These are phyloP conservation scores for Tetragonisca angustula DNA, from an alignment of 2,888 invertebrate genomes.

Conservation along the genomic window DNA sequence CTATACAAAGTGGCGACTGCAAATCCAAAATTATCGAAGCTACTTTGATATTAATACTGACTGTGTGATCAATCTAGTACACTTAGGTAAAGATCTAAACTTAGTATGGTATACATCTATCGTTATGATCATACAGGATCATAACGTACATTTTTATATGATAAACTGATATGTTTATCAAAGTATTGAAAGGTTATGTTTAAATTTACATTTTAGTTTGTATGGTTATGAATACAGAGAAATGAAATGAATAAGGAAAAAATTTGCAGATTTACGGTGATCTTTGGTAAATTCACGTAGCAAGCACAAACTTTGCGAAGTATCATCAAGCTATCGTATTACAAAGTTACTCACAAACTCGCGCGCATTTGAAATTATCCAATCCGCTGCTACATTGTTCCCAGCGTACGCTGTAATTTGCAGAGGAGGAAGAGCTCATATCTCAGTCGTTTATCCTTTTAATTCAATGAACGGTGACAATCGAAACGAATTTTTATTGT, in stretches of 20 bases:
- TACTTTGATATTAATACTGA: background rate
- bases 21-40: background rate
- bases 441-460: background rate
- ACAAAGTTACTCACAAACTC: slow-evolving; percentile 48
- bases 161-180: background rate
- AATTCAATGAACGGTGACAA: background rate
- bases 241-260: no score
- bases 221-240: no score
- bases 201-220: background rate
- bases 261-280: background rate
- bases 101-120: background rate
- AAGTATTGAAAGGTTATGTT: slow-evolving; percentile 3
- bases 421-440: slow-evolving; percentile 50
- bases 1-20: background rate
- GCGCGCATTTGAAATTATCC: slow-evolving; percentile 10
- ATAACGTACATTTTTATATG: no score
- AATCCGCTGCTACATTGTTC: slow-evolving; percentile 23
- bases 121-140: background rate
- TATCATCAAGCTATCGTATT: background rate
- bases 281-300: background rate
- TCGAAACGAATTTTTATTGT: slow-evolving; percentile 24
- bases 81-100: no score
- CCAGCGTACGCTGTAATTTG: slow-evolving; percentile 38
- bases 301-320: background rate
- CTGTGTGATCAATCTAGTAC: no score